These are phyloP conservation scores for Stramonita haemastoma DNA, from an alignment of 2,888 invertebrate genomes.

Conservation along the genomic window DNA sequence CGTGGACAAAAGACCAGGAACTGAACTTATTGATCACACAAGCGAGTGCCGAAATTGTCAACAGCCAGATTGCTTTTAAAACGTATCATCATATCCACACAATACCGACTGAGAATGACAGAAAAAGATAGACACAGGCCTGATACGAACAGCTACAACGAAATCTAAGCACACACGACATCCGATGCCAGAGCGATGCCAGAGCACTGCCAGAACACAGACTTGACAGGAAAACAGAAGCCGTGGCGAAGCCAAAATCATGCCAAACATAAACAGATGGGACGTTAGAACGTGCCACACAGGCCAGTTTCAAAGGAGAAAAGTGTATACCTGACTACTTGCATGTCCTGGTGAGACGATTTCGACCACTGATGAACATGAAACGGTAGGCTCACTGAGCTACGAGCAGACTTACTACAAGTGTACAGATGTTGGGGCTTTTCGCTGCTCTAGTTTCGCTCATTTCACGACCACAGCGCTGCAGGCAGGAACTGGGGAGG, in stretches of 20 bases:
- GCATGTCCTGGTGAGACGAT: neutral
- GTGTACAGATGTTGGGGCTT: neutral
- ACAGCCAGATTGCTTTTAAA: no score
- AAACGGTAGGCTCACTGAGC: neutral
- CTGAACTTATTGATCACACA: no score
- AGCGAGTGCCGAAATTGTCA: no score
- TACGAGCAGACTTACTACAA: neutral
- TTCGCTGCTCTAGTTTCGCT: conserved; percentile 1
- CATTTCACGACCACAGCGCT: conserved; percentile 31
- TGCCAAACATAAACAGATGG: conserved; percentile 27
- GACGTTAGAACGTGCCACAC: neutral
- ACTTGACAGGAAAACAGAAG: neutral
- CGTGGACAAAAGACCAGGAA: no score
- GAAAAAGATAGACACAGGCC: no score
- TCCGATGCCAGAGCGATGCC: neutral
- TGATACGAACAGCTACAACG: no score
- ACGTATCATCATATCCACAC: no score
- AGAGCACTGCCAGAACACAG: neutral
- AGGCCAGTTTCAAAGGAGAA: neutral
- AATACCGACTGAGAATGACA: no score
- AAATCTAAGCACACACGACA: no score
- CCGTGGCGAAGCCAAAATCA: neutral
- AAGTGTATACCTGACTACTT: conserved; percentile 19
- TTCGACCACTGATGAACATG: neutral
- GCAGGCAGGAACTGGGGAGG: conserved; percentile 19